Evolutionary conservation across 2,888 invertebrate species (phyloP).

Genomic region (Fragum whitleyi): DNA sequence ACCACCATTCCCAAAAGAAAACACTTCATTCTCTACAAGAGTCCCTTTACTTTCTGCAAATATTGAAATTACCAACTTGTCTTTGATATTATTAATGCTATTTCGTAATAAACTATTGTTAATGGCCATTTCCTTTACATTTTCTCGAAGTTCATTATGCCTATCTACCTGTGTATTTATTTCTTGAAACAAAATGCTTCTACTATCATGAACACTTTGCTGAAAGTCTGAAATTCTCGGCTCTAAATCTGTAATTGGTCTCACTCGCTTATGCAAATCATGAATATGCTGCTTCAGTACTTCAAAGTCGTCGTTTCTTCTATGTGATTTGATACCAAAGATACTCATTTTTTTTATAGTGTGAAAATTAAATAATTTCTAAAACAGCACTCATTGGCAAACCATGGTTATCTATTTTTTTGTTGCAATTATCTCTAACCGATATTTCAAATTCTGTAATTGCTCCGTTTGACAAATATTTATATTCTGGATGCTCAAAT

Average conservation of each 20-base stretch:
- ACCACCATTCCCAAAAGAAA: constrained; percentile 46
- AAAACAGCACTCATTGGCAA: constrained; percentile 49
- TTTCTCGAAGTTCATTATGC: constrained; percentile 21
- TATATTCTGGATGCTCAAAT: constrained; percentile 45
- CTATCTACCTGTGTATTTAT: constrained; percentile 34
- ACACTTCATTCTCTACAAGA: constrained; percentile 32
- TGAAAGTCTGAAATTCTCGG: constrained; percentile 27
- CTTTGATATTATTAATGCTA: constrained; percentile 38
- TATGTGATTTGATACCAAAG: constrained; percentile 26
- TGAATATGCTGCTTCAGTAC: constrained; percentile 20
- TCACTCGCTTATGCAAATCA: constrained; percentile 36
- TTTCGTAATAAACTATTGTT: constrained; percentile 28
- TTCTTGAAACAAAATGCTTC: constrained; percentile 21
- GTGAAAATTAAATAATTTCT: constrained; percentile 35
- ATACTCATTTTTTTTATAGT: constrained; percentile 41
- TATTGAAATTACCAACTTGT: constrained; percentile 42
- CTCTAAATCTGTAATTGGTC: constrained; percentile 26
- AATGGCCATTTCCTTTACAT: constrained; percentile 13
- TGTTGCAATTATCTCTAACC: constrained; percentile 30
- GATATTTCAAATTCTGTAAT: constrained; percentile 45
- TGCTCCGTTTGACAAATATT: constrained; percentile 25
- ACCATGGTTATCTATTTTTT: constrained; percentile 36
- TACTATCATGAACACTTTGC: constrained; percentile 29
- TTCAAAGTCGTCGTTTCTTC: constrained; percentile 23
- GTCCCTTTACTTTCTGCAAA: constrained; percentile 38